A percentile compares a stretch with the other conserved stretches of the same genome.
Conservation (phyloP, 2,888 invertebrate genomes). For the Tillus elongatus region DNA sequence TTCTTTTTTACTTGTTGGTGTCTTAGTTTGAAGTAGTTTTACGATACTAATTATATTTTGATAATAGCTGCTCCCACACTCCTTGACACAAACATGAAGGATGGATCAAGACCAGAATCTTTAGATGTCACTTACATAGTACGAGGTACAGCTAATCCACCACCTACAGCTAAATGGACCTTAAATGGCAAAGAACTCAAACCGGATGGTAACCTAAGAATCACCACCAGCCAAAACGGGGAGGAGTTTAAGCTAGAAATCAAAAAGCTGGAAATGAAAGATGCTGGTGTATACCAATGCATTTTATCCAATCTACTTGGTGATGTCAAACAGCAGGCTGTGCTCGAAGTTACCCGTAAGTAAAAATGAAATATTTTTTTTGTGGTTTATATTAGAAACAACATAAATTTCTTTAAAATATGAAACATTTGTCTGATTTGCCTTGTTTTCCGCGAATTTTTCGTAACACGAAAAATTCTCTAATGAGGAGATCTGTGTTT, state of each 20-base stretch:
- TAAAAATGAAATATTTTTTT: slow-evolving; percentile 19
- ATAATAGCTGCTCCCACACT: slow-evolving; percentile 59
- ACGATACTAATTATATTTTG: too few species aligned
- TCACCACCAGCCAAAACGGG: slow-evolving; percentile 55
- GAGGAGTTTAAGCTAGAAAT: slow-evolving; percentile 68
- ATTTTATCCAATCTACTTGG: slow-evolving; percentile 77
- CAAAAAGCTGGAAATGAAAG: slow-evolving; percentile 56
- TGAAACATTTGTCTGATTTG: too few species aligned
- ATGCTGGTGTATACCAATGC: slow-evolving; percentile 76
- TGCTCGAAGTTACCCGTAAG: slow-evolving; percentile 64
- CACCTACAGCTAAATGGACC: slow-evolving; percentile 70
- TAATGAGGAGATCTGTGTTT: too few species aligned
- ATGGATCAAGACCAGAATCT: slow-evolving; percentile 69
- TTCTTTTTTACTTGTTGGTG: too few species aligned
- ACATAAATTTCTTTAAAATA: slow-evolving; percentile 1
- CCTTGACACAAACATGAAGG: slow-evolving; percentile 62
- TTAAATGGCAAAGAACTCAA: slow-evolving; percentile 66
- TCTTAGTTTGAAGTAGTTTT: too few species aligned
- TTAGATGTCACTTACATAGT: slow-evolving; percentile 73
- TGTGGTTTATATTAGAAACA: background rate
- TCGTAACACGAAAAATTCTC: too few species aligned
- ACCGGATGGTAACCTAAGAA: slow-evolving; percentile 47
- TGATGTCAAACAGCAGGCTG: slow-evolving; percentile 62
- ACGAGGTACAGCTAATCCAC: slow-evolving; percentile 65
- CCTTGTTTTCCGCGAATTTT: too few species aligned